Percentiles rank a stretch among this genome's conserved stretches.
phyloP scores from a whole-genome alignment of 2,888 invertebrate species.

The Prionchulus punctatus region DNA sequence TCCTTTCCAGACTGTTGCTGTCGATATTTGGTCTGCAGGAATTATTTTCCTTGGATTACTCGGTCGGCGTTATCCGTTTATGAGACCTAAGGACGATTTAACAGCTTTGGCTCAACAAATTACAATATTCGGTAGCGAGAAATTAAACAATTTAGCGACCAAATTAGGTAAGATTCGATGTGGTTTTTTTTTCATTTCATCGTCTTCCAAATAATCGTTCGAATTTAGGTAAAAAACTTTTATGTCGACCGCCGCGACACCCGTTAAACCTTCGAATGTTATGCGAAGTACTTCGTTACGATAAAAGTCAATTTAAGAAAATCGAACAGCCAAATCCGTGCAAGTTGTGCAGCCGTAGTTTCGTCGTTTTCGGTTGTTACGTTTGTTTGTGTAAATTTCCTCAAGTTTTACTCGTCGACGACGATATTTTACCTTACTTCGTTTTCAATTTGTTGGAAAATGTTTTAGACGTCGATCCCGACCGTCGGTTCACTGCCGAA shows the following conservation, averaged over 20 bases:
- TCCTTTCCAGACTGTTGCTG: slow-evolving; percentile 60
- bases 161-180: slow-evolving; percentile 44
- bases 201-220: too few relatives aligned
- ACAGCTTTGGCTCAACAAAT: slow-evolving; percentile 65
- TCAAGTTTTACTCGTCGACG: too few relatives aligned
- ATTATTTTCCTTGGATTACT: slow-evolving; percentile 62
- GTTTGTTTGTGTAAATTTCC: too few relatives aligned
- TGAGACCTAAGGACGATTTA: slow-evolving; percentile 60
- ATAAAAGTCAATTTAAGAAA: too few relatives aligned
- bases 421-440: too few relatives aligned
- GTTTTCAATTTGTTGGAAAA: slow-evolving; percentile 1
- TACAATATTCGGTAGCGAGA: slow-evolving; percentile 55
- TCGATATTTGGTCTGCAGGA: slow-evolving; percentile 76
- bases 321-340: too few relatives aligned
- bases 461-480: not conserved
- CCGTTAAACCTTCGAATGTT: too few relatives aligned
- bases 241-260: too few relatives aligned
- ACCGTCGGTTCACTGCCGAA: not conserved
- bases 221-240: too few relatives aligned
- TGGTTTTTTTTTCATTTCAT: not conserved
- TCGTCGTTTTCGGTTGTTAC: too few relatives aligned
- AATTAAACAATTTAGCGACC: slow-evolving; percentile 50
- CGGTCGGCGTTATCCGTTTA: slow-evolving; percentile 63
- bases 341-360: too few relatives aligned
- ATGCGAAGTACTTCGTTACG: too few relatives aligned